Conservation (phyloP, 2,113 vertebrate genomes). For the Corythornis vintsioides region DNA sequence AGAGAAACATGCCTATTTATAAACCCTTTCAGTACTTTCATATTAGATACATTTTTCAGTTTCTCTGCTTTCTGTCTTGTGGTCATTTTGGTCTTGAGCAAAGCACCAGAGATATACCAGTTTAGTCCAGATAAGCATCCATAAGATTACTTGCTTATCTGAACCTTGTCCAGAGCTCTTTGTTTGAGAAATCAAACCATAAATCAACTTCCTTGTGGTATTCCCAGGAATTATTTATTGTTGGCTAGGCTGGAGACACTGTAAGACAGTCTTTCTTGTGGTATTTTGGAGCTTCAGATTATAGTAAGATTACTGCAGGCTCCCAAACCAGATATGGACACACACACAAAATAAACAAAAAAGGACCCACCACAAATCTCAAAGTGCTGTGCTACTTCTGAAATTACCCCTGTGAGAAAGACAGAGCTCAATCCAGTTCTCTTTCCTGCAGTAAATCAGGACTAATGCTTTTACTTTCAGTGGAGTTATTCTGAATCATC, state of each 20-base stretch:
- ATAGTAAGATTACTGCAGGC: background rate
- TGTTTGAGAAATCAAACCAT: slow-evolving; percentile 44
- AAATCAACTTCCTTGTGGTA: slow-evolving; percentile 36
- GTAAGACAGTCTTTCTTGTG: slow-evolving; percentile 18
- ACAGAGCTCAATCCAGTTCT: background rate
- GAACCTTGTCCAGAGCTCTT: slow-evolving; percentile 33
- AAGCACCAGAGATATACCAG: background rate
- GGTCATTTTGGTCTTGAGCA: slow-evolving; percentile 12
- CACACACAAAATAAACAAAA: slow-evolving; percentile 2
- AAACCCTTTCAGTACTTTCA: background rate
- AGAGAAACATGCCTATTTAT: background rate
- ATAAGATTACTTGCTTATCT: slow-evolving; percentile 28
- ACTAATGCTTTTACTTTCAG: background rate
- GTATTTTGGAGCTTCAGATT: slow-evolving; percentile 30
- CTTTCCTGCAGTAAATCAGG: background rate
- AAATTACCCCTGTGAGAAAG: background rate
- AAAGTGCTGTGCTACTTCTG: background rate
- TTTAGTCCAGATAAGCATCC: slow-evolving; percentile 24
- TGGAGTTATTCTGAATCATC: background rate
- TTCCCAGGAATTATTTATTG: slow-evolving; percentile 19
- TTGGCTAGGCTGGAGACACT: background rate
- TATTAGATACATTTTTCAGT: background rate
- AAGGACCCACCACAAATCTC: slow-evolving; percentile 6
- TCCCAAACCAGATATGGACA: background rate
- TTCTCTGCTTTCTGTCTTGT: slow-evolving; percentile 28